These are phyloP conservation scores for Hirundo rustica DNA, from an alignment of 2,797 vertebrate genomes.

Conservation along the genomic window DNA sequence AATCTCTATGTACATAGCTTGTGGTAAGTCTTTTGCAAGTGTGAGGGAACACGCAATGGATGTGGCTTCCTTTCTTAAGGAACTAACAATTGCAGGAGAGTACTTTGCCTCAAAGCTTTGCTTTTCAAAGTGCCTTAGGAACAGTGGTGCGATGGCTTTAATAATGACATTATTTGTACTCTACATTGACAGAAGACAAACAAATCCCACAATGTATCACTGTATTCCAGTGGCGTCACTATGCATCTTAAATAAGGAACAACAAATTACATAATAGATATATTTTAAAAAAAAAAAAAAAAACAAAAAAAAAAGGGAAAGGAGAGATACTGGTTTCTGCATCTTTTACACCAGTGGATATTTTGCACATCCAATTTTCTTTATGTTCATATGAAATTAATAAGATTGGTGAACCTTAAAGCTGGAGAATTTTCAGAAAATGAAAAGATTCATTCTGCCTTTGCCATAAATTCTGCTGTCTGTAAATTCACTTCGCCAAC, in stretches of 20 bases:
- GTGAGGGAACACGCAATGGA: constrained; percentile 34
- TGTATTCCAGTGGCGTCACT: constrained; percentile 70
- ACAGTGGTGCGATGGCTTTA: constrained; percentile 9
- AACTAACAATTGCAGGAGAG: constrained; percentile 50
- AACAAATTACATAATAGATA: not conserved
- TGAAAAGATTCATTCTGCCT: constrained; percentile 48
- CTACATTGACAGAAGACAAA: constrained; percentile 63
- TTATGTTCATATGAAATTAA: not conserved
- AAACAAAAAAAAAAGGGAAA: not conserved
- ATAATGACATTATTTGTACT: constrained; percentile 39
- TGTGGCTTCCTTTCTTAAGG: constrained; percentile 63
- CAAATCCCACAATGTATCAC: constrained; percentile 66
- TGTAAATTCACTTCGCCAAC: not conserved
- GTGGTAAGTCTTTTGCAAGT: not conserved
- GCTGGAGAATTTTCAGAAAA: not conserved
- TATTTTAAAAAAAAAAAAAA: not conserved
- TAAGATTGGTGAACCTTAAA: not conserved
- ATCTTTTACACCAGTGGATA: not conserved
- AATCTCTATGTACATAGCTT: not conserved
- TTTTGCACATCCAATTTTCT: not conserved
- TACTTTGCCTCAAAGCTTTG: constrained; percentile 61
- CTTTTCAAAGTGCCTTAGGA: constrained; percentile 52
- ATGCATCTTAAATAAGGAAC: not conserved
- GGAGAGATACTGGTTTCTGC: not conserved
- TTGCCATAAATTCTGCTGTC: constrained; percentile 15